phyloP scores from a whole-genome alignment of 1,140 invertebrate genomes.

The Drosophila trapezifrons region DNA sequence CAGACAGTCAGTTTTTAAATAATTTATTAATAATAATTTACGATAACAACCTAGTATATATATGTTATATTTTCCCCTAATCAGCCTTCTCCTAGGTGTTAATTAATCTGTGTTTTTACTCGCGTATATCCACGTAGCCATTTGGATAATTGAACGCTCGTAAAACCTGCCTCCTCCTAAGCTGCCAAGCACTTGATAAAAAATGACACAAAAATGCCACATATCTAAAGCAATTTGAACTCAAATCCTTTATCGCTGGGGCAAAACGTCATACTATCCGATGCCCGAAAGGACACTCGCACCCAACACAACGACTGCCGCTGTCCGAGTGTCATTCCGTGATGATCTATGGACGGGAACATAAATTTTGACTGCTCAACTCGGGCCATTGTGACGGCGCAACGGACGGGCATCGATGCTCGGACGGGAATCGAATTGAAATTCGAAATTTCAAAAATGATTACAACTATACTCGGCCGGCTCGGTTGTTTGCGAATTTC shows the following conservation, averaged over 20 bases:
- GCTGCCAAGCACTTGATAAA: background rate
- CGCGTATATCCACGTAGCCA: too few relatives aligned
- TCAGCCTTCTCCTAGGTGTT: too few relatives aligned
- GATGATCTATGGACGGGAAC: conserved; percentile 69
- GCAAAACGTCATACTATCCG: background rate
- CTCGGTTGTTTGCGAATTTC: conserved; percentile 21
- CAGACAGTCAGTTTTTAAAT: too few relatives aligned
- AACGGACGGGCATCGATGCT: conserved; percentile 41
- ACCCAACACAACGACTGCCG: conserved; percentile 21
- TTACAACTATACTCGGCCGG: conserved; percentile 64
- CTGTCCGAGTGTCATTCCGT: conserved; percentile 58
- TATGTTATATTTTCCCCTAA: too few relatives aligned
- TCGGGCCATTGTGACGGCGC: conserved; percentile 19
- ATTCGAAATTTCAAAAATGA: conserved; percentile 65
- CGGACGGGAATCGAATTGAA: conserved; percentile 72
- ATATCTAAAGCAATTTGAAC: conserved; percentile 6
- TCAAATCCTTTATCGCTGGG: conserved; percentile 11
- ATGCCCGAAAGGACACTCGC: conserved; percentile 1
- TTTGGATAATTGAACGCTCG: background rate
- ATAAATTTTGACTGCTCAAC: conserved; percentile 75
- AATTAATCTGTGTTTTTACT: background rate
- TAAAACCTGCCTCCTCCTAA: background rate
- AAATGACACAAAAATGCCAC: background rate
- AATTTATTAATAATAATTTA: background rate
- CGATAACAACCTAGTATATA: too few relatives aligned